These are phyloP conservation scores for Agapornis roseicollis DNA, from an alignment of 2,113 vertebrate genomes.

Conservation along the genomic window DNA sequence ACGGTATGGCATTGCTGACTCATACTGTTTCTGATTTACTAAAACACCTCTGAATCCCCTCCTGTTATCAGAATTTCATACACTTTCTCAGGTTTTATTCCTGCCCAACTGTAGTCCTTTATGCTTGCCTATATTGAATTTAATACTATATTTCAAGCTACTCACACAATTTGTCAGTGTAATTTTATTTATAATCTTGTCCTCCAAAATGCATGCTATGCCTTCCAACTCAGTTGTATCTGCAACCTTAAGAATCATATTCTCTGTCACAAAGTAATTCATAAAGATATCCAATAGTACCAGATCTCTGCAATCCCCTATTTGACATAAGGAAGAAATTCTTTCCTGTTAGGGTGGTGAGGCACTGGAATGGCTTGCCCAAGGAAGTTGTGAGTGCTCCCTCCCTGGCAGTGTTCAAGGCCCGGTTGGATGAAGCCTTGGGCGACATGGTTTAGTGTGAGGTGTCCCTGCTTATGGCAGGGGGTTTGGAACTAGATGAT, in stretches of 20 bases:
- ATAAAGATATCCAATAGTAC: background rate
- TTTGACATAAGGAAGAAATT: too few species aligned
- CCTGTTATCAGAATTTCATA: background rate
- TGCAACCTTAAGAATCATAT: background rate
- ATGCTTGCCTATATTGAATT: background rate
- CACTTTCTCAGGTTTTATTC: background rate
- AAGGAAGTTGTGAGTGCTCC: too few species aligned
- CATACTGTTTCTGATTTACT: background rate
- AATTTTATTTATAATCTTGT: background rate
- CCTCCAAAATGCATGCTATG: background rate
- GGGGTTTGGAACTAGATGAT: too few species aligned
- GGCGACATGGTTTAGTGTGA: too few species aligned
- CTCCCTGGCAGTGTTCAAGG: too few species aligned
- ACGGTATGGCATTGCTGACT: constrained; percentile 10
- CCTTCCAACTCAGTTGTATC: background rate
- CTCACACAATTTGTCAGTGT: background rate
- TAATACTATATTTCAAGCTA: background rate
- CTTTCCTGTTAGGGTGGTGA: too few species aligned
- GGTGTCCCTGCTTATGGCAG: too few species aligned
- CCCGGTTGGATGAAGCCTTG: too few species aligned
- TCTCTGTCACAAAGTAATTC: background rate
- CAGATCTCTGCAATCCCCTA: background rate
- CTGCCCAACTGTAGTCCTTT: background rate
- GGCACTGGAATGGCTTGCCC: too few species aligned
- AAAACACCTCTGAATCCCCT: background rate